Evolutionary conservation across 2,113 vertebrate genomes (phyloP), one percentile per base, ranked within the genome.

Genomic region (Nanger granti): DNA sequence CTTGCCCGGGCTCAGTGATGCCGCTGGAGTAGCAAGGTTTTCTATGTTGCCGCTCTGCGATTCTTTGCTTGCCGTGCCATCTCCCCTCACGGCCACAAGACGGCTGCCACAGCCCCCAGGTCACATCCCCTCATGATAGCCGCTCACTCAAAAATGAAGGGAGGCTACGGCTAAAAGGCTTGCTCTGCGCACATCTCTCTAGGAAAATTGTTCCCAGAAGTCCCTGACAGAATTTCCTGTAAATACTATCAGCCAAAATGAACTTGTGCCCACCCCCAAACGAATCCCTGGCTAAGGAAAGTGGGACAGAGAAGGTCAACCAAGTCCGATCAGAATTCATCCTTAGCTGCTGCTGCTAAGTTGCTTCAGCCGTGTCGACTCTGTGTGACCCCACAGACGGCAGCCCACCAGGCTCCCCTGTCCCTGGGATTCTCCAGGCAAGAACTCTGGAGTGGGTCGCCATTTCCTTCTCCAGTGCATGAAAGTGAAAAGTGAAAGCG

Each of bases 381-480:
- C 60, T 14, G 12, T 14, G 1, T 6, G 2, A 2, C 28, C 60
- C 29, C 60, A 62, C 0, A 14, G 60, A 31, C 0, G 5, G 29
- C 29, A 62, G 60, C 28, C 62, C 62, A 64, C 14, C 13, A 15
- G 29, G 62, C 62, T 17, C 62, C 29, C 13, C 13, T 1, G 5
- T 62, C 12, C 60, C 60, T 31, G 60, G 28, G 60, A 62, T 62
- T 62, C 28, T 31, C 60, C 60, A 62, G 60, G 60, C 28, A 62
- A 31, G 60, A 62, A 31, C 28, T 7, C 60, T 29, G 60, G 60
- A 62, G 60, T 31, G 60, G 60, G 60, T 6, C 3, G 60, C 60
- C 60, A 62, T 62, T 62, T 13, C 60, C 60, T 62, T 62, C 60
- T 31, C 60, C 28, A 29, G 0, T 14, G 60, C 28, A 31, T 0